Percentiles rank a stretch among this genome's conserved stretches.
Evolutionary conservation across 2,113 vertebrate genomes (phyloP).

Genomic region (Amblyornis subalaris): DNA sequence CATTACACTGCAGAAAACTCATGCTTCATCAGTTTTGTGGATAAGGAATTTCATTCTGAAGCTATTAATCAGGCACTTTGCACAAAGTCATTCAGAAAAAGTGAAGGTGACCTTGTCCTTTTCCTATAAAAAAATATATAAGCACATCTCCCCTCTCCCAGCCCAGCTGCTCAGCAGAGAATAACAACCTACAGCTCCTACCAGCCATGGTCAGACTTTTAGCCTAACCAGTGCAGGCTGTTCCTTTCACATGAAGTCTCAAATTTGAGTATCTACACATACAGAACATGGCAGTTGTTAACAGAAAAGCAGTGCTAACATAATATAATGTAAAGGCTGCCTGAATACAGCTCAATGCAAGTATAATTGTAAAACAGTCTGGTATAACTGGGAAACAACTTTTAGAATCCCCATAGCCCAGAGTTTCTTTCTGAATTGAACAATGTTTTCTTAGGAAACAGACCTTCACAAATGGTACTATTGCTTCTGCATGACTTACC

Average conservation of each 20-base stretch:
- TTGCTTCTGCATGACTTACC: slow-evolving; percentile 62
- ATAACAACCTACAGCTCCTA: not conserved
- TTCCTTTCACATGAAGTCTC: not conserved
- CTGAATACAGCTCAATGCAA: not conserved
- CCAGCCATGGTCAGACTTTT: not conserved
- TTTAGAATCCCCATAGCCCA: not conserved
- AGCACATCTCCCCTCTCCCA: not conserved
- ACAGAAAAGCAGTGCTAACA: not conserved
- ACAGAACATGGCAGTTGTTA: not conserved
- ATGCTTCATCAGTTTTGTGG: slow-evolving; percentile 42
- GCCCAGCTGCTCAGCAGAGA: not conserved
- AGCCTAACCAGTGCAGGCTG: not conserved
- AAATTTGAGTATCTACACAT: not conserved
- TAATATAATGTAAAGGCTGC: not conserved
- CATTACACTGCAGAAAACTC: slow-evolving; percentile 9
- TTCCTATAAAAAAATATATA: not conserved
- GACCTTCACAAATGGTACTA: not conserved
- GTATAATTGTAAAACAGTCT: not conserved
- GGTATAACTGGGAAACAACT: not conserved
- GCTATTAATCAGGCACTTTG: slow-evolving; percentile 25
- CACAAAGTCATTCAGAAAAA: slow-evolving; percentile 28
- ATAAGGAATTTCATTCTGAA: slow-evolving; percentile 16
- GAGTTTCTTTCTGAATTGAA: not conserved
- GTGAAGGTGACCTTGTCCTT: slow-evolving; percentile 21
- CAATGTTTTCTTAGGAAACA: slow-evolving; percentile 12